These are phyloP conservation scores for Cataglyphis albicans DNA, from an alignment of 2,888 invertebrate species.

Conservation along the genomic window DNA sequence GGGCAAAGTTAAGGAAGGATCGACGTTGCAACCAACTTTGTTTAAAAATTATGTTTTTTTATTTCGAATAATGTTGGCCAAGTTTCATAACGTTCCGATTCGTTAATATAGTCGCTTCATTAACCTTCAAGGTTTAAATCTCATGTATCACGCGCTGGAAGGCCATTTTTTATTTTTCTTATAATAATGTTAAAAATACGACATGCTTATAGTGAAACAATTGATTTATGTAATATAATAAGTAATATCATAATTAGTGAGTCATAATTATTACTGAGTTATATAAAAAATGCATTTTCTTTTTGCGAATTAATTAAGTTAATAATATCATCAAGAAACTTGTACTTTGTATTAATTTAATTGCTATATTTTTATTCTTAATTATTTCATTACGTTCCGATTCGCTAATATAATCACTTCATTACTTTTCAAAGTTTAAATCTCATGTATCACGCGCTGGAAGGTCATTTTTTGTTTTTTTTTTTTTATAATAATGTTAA, in stretches of 20 bases:
- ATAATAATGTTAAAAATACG: neutral
- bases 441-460: neutral
- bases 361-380: neutral
- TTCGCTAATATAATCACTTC: neutral
- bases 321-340: neutral
- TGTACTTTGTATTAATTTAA: neutral
- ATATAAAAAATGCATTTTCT: neutral
- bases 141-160: neutral
- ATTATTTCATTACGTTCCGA: no score
- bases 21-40: neutral
- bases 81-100: conserved; percentile 9
- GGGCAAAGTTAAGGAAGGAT: neutral
- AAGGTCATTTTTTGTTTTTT: neutral
- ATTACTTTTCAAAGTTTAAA: conserved; percentile 3
- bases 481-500: neutral
- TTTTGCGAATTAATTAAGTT: neutral
- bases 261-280: neutral
- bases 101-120: neutral
- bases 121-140: neutral
- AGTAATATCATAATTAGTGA: no score
- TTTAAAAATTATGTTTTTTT: conserved; percentile 41
- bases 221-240: neutral
- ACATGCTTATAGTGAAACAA: neutral
- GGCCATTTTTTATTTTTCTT: neutral
- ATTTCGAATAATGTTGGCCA: neutral